Evolutionary conservation across 2,888 invertebrate genomes (phyloP).

Genomic region (Trachelus tabidus): DNA sequence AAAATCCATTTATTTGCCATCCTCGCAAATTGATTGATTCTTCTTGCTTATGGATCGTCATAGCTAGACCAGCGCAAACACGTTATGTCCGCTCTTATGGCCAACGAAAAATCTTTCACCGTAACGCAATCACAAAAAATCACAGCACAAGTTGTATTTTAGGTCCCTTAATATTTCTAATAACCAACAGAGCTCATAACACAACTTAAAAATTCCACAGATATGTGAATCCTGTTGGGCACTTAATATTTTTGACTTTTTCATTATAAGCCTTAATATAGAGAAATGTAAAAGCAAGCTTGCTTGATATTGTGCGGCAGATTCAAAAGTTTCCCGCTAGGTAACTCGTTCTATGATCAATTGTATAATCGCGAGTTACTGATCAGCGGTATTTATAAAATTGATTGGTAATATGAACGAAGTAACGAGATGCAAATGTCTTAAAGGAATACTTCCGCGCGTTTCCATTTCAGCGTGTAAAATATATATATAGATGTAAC

Average conservation of each 20-base stretch:
- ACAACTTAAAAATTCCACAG: neutral
- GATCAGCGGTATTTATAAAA: neutral
- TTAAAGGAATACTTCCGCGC: neutral
- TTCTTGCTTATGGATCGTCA: neutral
- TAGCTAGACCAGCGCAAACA: neutral
- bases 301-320: neutral
- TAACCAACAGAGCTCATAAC: neutral
- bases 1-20: neutral
- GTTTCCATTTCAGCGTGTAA: neutral
- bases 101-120: neutral
- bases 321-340: neutral
- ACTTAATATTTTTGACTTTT: neutral
- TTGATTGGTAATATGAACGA: neutral
- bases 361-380: neutral
- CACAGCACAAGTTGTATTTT: neutral
- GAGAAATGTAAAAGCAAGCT: neutral
- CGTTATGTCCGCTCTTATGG: neutral
- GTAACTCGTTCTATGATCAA: neutral
- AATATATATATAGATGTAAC: neutral
- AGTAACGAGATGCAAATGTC: neutral
- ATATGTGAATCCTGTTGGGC: neutral
- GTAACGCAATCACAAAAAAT: neutral
- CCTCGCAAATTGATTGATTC: neutral
- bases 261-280: neutral
- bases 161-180: neutral